Evolutionary conservation across 2,888 invertebrate genomes (phyloP), one percentile per base, ranked within the genome.

Genomic region (Apotomis turbidana): DNA sequence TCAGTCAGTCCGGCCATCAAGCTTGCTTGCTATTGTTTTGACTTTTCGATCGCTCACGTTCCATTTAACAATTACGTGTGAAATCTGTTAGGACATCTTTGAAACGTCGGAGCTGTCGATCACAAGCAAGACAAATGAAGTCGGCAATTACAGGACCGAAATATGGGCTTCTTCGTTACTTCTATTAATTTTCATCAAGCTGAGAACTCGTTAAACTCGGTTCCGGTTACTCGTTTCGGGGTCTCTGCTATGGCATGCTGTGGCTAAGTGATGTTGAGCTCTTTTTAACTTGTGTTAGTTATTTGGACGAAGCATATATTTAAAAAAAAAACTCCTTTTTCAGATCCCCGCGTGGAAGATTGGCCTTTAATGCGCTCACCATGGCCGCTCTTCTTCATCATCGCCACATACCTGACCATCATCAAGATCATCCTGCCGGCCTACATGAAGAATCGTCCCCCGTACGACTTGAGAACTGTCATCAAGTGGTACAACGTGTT

Each of bases 401-500:
- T 95, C 41, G 66, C 89, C 3, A 81, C 88, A 27, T 96, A 96
- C 81, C 78, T 96, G 73, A 83, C 89, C 52, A 90, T 95, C 76
- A 94, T 96, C 73, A 91, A 95, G 74, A 87, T 94, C 51, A 84
- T 93, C 36, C 94, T 96, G 9, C 96, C 96, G 0, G 82, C 82
- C 9, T 94, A 94, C 78, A 98, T 98, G 98, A 93, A 93, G 80
- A 87, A 95, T 78, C 94, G 96, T 68, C 91, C 94, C 75, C 94
- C 98, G 0, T 96, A 94, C 82, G 87, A 95, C 10, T 87, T 98
- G 46, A 95, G 95, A 76, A 91, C 85, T 3, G 83, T 96, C 49
- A 95, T 98, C 76, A 94, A 95, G 73, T 90, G 94, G 79, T 98
- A 98, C 90, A 98, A 98, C 85, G 87, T 97, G n/a, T 84, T 95